Evolutionary conservation across 92 coral and sea anemone species (phyloP).

Genomic region (Epizoanthus stellaris): DNA sequence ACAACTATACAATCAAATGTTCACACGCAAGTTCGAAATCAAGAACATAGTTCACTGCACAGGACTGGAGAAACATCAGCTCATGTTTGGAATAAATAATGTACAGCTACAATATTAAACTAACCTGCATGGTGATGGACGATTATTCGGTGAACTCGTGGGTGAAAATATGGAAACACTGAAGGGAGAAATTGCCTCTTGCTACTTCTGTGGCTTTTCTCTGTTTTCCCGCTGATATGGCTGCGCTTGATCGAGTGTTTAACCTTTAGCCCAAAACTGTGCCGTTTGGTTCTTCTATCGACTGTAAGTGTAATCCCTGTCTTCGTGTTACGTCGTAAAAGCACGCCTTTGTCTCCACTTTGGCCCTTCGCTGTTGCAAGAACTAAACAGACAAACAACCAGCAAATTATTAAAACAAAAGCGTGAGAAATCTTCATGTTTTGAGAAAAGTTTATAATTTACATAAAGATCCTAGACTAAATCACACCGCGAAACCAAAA

Average conservation of each 20-base stretch:
- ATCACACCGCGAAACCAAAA: slow-evolving; percentile 1
- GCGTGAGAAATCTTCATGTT: slow-evolving; percentile 15
- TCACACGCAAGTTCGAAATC: neutral
- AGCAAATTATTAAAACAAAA: neutral
- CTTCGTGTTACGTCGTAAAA: neutral
- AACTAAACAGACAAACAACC: slow-evolving; percentile 5
- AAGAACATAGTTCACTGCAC: slow-evolving; percentile 11
- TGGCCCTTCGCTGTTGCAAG: neutral
- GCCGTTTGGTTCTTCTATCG: neutral
- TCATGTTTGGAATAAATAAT: neutral
- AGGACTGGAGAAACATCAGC: neutral
- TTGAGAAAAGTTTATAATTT: neutral
- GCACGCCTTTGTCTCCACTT: neutral
- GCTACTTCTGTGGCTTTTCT: neutral
- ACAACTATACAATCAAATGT: neutral
- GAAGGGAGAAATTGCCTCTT: slow-evolving; percentile 44
- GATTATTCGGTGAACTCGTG: slow-evolving; percentile 83
- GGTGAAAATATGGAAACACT: slow-evolving; percentile 52
- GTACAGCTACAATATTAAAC: slow-evolving; percentile 6
- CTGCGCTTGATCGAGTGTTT: neutral
- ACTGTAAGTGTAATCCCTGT: no score
- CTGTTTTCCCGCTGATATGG: neutral
- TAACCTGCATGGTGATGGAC: slow-evolving; percentile 98
- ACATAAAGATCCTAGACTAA: slow-evolving; percentile 6
- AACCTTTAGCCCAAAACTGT: neutral